Evolutionary conservation across 1,140 invertebrate species (phyloP), one percentile per base, ranked within the genome.

Genomic region (Megathymus violae): DNA sequence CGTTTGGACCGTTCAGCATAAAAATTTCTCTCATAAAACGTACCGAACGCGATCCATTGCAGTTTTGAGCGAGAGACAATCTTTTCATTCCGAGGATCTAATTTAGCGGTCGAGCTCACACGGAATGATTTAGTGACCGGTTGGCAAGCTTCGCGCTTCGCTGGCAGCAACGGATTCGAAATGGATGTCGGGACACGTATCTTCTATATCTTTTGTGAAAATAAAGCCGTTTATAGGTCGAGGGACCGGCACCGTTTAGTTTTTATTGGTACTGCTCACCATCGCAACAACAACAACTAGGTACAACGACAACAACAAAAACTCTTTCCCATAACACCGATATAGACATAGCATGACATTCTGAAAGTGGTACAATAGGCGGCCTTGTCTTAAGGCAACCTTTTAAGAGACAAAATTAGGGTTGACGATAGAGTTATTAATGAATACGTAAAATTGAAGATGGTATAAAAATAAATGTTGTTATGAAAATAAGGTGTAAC

Each of bases 81-180:
- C 64, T 65, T 65, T 60, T 46, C 47, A 65, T 58, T 34, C 36
- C 46, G 54, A 48, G 62, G 58, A 66, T 65, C 68, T 74, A 71
- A 74, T 71, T 74, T 74, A 71, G 58, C 66, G 72, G 62, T 69
- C 54, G 65, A 59, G 44, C 71, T 60, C 72, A 69, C 72, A 64
- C 51, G 58, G 25, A 61, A 67, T 71, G 69, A 74, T 74, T 64
- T 67, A 65, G 48, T 60, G 66, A 41, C 56, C 52, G 64, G 11
- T 14, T 36, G 38, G 14, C 51, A 19, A 19, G 3, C 52, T 54
- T 61, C 14, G 25, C 64, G 64, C 48, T 27, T 44, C 52, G 40
- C 9, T 56, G 40, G 9, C 22, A 1, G 7, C 22, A 19, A 7
- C 36, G 22, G 36, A 56, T 56, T 56, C 31, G 38, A 44, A 43